Conservation (phyloP, 2,113 vertebrate species). For the Emydocephalus ijimae region DNA sequence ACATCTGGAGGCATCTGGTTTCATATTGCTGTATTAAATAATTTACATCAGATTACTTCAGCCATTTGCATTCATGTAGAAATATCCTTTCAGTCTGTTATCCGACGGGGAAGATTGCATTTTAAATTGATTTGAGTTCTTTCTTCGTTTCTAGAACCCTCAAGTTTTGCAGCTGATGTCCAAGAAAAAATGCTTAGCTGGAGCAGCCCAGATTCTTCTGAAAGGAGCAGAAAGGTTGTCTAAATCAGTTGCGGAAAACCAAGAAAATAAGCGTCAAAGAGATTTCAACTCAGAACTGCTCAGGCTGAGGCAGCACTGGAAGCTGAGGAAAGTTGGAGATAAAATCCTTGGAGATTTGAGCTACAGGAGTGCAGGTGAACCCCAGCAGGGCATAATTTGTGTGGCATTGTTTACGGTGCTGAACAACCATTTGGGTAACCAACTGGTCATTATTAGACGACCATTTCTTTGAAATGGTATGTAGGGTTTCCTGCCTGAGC, state of each 20-base stretch:
- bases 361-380: conserved; percentile 91
- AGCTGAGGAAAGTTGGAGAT: conserved; percentile 95
- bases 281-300: conserved; percentile 96
- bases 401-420: background rate
- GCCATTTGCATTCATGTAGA: background rate
- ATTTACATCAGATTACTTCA: background rate
- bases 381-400: background rate
- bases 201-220: conserved; percentile 89
- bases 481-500: background rate
- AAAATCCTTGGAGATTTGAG: conserved; percentile 98
- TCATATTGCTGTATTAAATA: background rate
- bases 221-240: conserved; percentile 92
- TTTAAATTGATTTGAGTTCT: background rate
- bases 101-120: background rate
- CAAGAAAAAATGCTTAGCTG: conserved; percentile 92
- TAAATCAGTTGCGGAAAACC: conserved; percentile 91
- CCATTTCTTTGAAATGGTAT: background rate
- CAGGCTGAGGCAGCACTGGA: conserved; percentile 94
- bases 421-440: too few relatives aligned
- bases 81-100: background rate
- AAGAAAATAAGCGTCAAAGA: conserved; percentile 90
- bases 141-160: conserved; percentile 71
- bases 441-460: background rate
- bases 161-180: conserved; percentile 92
- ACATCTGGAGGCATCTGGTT: background rate